Evolutionary conservation across 2,888 invertebrate genomes (phyloP).

Genomic region (Drosophila demipolita): DNA sequence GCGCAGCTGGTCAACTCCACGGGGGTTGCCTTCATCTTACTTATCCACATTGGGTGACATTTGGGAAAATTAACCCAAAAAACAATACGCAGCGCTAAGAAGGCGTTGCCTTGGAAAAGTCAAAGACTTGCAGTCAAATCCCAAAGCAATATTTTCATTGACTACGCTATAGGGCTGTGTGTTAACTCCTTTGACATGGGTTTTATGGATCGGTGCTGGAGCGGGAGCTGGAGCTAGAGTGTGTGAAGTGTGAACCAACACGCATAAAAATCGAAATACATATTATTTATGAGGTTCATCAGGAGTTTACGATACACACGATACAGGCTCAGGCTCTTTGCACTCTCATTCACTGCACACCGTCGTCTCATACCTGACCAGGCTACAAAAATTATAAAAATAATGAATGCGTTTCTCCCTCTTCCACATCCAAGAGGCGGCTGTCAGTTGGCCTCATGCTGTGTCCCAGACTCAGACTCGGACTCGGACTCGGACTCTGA

Average conservation of each 20-base stretch:
- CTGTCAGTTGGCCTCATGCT: conserved; percentile 66
- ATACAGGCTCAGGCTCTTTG: conserved; percentile 15
- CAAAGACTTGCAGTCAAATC: conserved; percentile 25
- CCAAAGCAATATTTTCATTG: conserved; percentile 73
- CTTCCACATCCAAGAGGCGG: conserved; percentile 9
- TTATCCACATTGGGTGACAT: conserved; percentile 56
- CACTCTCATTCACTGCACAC: conserved; percentile 44
- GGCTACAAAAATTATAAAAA: conserved; percentile 73
- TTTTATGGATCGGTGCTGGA: conserved; percentile 60
- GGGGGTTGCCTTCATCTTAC: conserved; percentile 50
- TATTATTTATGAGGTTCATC: conserved; percentile 83
- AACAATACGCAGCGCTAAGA: conserved; percentile 38
- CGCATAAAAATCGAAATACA: conserved; percentile 77
- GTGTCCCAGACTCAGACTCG: conserved; percentile 37
- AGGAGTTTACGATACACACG: conserved; percentile 78
- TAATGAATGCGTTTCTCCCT: conserved; percentile 60
- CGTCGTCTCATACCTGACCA: conserved; percentile 62
- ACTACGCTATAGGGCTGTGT: conserved; percentile 56
- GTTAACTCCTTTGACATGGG: conserved; percentile 76
- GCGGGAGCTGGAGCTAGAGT: conserved; percentile 4
- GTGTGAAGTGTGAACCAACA: conserved; percentile 71
- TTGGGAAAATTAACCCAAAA: conserved; percentile 45
- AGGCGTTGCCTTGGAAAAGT: conserved; percentile 50
- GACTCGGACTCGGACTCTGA: background rate
- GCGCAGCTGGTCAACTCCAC: conserved; percentile 42